These are phyloP conservation scores for Corythornis cristatus DNA, from an alignment of 2,113 vertebrate genomes.

Conservation along the genomic window DNA sequence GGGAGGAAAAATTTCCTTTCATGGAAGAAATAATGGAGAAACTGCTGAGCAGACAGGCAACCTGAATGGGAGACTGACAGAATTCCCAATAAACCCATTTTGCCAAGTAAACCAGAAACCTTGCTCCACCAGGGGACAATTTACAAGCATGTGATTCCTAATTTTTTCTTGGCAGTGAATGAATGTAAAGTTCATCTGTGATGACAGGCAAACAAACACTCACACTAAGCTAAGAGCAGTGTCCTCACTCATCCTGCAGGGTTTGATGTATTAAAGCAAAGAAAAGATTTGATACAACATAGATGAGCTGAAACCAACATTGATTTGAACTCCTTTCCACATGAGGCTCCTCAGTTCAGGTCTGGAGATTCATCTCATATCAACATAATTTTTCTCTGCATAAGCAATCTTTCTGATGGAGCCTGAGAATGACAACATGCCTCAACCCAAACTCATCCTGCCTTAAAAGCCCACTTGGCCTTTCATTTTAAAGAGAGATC, in stretches of 20 bases:
- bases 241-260: neutral
- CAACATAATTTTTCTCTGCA: neutral
- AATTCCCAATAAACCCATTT: neutral
- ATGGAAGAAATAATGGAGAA: too few species aligned
- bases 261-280: neutral
- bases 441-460: neutral
- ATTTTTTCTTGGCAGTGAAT: neutral
- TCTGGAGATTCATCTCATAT: neutral
- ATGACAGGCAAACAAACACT: constrained; percentile 23
- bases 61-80: neutral
- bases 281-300: neutral
- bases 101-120: neutral
- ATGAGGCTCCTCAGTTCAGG: neutral
- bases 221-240: neutral
- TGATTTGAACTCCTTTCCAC: neutral
- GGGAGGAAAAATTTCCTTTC: neutral
- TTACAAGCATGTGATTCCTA: neutral
- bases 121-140: neutral
- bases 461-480: neutral
- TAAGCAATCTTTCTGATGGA: neutral
- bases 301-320: neutral
- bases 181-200: neutral
- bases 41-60: neutral
- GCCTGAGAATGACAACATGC: neutral
- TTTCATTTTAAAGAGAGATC: neutral